These are phyloP conservation scores for Toxostoma redivivum DNA, from an alignment of 2,113 vertebrate genomes.

Conservation along the genomic window DNA sequence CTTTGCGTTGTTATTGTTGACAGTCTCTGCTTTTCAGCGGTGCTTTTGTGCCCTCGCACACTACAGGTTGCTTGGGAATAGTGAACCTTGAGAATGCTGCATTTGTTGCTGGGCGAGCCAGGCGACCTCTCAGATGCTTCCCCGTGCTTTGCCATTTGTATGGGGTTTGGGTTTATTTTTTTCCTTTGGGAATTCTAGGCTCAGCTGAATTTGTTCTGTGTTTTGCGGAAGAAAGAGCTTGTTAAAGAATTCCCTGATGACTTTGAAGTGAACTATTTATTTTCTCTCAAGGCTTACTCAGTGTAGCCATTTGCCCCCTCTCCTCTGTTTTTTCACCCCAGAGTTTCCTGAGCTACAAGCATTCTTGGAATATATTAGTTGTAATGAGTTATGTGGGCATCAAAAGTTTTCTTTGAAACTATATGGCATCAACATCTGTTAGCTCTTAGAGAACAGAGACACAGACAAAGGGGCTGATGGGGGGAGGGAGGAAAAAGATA, in stretches of 20 bases:
- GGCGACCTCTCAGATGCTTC: background rate
- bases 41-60: constrained; percentile 10
- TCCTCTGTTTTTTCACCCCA: constrained; percentile 42
- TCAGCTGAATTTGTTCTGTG: constrained; percentile 19
- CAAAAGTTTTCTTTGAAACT: constrained; percentile 73
- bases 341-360: constrained; percentile 54
- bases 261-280: constrained; percentile 59
- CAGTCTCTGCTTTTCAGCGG: background rate
- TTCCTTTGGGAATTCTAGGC: constrained; percentile 21
- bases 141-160: background rate
- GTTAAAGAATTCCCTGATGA: constrained; percentile 56
- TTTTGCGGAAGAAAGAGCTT: constrained; percentile 39
- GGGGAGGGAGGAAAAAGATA: constrained; percentile 55
- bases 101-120: background rate
- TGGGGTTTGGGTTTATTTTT: constrained; percentile 21
- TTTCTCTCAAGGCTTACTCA: constrained; percentile 52
- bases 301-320: constrained; percentile 37
- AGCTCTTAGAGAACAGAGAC: constrained; percentile 75
- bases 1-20: background rate
- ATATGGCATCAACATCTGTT: constrained; percentile 76
- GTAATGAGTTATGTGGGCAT: constrained; percentile 67
- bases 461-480: constrained; percentile 67
- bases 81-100: background rate
- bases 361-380: constrained; percentile 69
- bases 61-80: constrained; percentile 30